Percentiles rank a stretch among this genome's conserved stretches.
phyloP scores from a whole-genome alignment of 1,140 invertebrate species.

The Bursaphelenchus mucronatus region DNA sequence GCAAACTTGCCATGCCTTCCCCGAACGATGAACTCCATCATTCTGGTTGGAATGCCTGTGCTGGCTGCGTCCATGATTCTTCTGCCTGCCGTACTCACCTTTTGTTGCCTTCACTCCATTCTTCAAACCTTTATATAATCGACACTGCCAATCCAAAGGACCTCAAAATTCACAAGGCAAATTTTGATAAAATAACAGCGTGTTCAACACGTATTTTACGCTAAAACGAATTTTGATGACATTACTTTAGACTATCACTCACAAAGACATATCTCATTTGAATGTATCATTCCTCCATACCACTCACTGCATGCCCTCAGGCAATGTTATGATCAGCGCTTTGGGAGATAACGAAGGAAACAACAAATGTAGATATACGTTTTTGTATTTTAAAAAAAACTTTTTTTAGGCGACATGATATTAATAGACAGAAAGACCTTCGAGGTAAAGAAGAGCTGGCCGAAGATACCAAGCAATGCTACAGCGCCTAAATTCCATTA shows the following conservation, averaged over 20 bases:
- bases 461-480: conserved; percentile 46
- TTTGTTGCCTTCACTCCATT: conserved; percentile 37
- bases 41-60: conserved; percentile 43
- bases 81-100: conserved; percentile 14
- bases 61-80: conserved; percentile 26
- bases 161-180: conserved; percentile 52
- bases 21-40: conserved; percentile 41
- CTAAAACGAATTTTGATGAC: conserved; percentile 1
- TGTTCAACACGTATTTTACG: not conserved
- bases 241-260: conserved; percentile 64
- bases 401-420: conserved; percentile 73
- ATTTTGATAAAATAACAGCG: not conserved
- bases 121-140: conserved; percentile 38
- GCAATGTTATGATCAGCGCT: conserved; percentile 88
- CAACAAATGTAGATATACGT: conserved; percentile 63
- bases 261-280: conserved; percentile 69
- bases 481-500: conserved; percentile 64
- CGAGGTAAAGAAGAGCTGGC: conserved; percentile 68
- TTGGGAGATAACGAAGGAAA: conserved; percentile 79
- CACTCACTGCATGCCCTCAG: conserved; percentile 81
- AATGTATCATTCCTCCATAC: conserved; percentile 82
- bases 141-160: conserved; percentile 32
- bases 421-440: conserved; percentile 79
- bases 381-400: conserved; percentile 9
- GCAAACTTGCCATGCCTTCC: conserved; percentile 30